phyloP scores from a whole-genome alignment of 1,140 invertebrate species.

The Temnothorax nylanderi region DNA sequence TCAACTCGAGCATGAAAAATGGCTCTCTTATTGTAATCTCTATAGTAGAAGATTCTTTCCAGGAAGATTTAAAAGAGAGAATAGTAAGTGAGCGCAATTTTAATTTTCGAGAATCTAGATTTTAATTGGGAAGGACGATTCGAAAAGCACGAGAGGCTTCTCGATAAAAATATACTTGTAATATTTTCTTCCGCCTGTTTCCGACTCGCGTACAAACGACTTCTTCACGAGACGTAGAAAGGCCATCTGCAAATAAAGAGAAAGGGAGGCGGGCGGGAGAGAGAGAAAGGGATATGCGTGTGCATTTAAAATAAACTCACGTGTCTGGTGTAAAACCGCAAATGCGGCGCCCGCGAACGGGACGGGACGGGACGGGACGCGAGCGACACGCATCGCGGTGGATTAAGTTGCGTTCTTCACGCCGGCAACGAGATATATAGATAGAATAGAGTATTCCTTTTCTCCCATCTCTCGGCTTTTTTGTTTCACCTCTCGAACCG shows the following conservation, averaged over 20 bases:
- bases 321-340: conserved; percentile 68
- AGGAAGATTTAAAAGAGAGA: not conserved
- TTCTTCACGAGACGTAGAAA: conserved; percentile 17
- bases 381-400: conserved; percentile 67
- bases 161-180: not conserved
- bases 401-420: conserved; percentile 69
- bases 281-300: not conserved
- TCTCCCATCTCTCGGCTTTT: conserved; percentile 3
- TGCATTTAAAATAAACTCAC: conserved; percentile 65
- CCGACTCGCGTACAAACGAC: not conserved
- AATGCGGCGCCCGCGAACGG: not conserved
- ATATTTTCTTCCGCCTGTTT: not conserved
- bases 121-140: not conserved
- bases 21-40: not conserved
- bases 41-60: too few species aligned
- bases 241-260: not conserved
- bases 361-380: conserved; percentile 6
- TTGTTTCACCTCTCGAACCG: conserved; percentile 44
- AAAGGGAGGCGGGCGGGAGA: not conserved
- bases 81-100: not conserved
- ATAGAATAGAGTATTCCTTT: conserved; percentile 9
- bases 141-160: not conserved
- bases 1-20: not conserved
- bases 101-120: not conserved
- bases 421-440: conserved; percentile 5